A percentile compares a stretch with the other conserved stretches of the same genome.
Evolutionary conservation across 2,797 vertebrate genomes (phyloP).

Genomic region (Podarcis siculus): DNA sequence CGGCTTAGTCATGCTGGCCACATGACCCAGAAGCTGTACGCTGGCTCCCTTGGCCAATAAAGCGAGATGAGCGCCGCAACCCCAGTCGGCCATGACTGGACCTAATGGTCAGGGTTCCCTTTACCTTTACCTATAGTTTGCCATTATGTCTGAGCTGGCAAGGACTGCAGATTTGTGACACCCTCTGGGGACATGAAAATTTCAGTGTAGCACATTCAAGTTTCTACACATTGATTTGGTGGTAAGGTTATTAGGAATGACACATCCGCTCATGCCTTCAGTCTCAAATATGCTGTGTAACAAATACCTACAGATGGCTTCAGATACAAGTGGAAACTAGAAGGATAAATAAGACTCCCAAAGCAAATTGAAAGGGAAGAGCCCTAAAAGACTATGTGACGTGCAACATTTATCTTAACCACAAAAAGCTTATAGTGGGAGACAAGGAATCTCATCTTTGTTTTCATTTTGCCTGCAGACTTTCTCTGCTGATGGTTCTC

Average conservation of each 20-base stretch:
- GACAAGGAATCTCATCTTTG: constrained; percentile 24
- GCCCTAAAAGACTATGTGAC: constrained; percentile 32
- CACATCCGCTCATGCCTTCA: not conserved
- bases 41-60: no score
- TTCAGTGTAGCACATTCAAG: constrained; percentile 5
- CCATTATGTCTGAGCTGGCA: not conserved
- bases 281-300: constrained; percentile 3
- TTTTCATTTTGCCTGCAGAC: constrained; percentile 31
- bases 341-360: constrained; percentile 39
- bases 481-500: constrained; percentile 3
- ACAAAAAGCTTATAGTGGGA: constrained; percentile 36
- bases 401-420: constrained; percentile 33
- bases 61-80: no score
- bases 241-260: not conserved
- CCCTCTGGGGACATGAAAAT: not conserved
- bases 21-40: no score
- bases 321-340: not conserved
- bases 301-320: constrained; percentile 1
- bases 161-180: not conserved
- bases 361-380: constrained; percentile 38
- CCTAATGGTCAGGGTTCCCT: no score
- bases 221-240: constrained; percentile 13
- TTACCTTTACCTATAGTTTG: not conserved
- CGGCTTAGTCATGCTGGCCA: no score
- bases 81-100: no score